Conservation (phyloP, 2,888 invertebrate genomes). For the Bombylius discolor region DNA sequence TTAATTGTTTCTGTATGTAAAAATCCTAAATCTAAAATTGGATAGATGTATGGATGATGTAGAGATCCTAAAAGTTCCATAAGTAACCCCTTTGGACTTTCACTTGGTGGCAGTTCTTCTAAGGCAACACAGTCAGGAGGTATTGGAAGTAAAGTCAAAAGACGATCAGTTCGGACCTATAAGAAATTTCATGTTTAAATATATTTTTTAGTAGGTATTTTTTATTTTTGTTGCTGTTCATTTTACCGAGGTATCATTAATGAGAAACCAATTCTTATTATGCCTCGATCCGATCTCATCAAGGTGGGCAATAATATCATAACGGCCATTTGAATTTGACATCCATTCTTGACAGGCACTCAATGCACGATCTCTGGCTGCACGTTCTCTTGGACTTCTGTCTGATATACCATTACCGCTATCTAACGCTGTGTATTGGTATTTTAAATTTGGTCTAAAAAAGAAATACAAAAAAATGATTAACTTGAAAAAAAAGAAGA, state of each 20-base stretch:
- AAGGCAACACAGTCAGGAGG: constrained; percentile 37
- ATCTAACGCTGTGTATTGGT: constrained; percentile 55
- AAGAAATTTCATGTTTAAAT: neutral
- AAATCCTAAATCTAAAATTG: constrained; percentile 75
- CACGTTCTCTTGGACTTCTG: constrained; percentile 49
- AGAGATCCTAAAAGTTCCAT: constrained; percentile 71
- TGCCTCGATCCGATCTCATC: constrained; percentile 71
- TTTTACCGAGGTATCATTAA: constrained; percentile 61
- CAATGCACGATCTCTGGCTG: constrained; percentile 51
- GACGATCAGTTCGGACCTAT: constrained; percentile 36
- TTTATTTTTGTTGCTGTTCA: neutral
- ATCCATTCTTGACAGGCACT: constrained; percentile 46
- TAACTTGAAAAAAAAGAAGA: too few relatives aligned
- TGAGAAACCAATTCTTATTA: constrained; percentile 84
- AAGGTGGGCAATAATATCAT: constrained; percentile 65
- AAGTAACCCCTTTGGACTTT: constrained; percentile 53
- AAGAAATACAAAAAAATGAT: constrained; percentile 2
- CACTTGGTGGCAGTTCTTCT: constrained; percentile 43
- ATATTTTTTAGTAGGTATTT: neutral
- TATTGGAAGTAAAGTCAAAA: constrained; percentile 35
- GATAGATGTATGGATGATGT: constrained; percentile 88
- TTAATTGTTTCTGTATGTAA: constrained; percentile 42
- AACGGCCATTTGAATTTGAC: constrained; percentile 50
- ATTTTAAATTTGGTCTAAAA: constrained; percentile 33
- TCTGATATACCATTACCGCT: constrained; percentile 44